A percentile compares a stretch with the other conserved stretches of the same genome.
phyloP scores from a whole-genome alignment of 2,113 vertebrate genomes.

The Girardinichthys multiradiatus region DNA sequence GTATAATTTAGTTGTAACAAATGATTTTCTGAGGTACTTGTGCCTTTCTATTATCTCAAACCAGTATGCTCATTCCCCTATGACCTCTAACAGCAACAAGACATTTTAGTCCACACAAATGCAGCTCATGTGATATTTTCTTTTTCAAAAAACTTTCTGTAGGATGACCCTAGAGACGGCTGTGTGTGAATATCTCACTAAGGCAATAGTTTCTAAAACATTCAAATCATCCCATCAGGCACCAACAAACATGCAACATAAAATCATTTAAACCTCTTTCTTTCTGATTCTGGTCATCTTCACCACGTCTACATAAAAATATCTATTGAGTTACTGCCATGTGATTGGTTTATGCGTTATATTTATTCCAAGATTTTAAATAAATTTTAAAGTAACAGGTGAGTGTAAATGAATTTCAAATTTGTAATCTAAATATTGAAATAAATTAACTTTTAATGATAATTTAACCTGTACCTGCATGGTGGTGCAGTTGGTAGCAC shows the following conservation, averaged over 20 bases:
- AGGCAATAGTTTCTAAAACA: neutral
- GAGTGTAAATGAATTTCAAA: too few relatives aligned
- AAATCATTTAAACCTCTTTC: neutral
- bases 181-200: neutral
- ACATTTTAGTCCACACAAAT: too few relatives aligned
- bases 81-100: too few relatives aligned
- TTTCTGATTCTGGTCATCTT: neutral
- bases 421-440: too few relatives aligned
- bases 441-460: neutral
- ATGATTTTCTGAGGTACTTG: too few relatives aligned
- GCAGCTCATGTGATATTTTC: too few relatives aligned
- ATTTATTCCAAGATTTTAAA: too few relatives aligned
- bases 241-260: neutral
- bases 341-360: neutral
- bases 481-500: neutral
- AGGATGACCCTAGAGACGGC: neutral
- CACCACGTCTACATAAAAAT: too few relatives aligned
- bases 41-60: too few relatives aligned
- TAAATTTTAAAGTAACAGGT: too few relatives aligned
- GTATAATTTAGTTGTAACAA: neutral
- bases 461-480: neutral
- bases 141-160: neutral
- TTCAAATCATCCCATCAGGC: neutral
- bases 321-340: neutral
- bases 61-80: neutral